These are phyloP conservation scores for Gymnopithys bicolor DNA, from an alignment of 2,797 vertebrate genomes.

Conservation along the genomic window DNA sequence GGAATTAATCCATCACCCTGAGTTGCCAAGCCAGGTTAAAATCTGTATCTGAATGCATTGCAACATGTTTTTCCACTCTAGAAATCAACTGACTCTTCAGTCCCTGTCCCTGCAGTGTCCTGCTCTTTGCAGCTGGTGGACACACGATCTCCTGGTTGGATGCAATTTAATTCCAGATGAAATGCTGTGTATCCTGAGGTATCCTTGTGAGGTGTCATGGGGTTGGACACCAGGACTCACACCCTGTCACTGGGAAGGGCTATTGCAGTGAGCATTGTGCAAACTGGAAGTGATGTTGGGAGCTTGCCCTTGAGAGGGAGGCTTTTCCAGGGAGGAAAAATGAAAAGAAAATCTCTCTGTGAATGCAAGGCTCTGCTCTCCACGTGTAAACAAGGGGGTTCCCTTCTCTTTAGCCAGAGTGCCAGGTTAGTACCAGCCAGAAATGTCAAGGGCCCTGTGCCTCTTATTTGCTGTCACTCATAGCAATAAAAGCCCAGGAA, in stretches of 20 bases:
- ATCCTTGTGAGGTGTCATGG: neutral
- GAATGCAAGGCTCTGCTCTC: neutral
- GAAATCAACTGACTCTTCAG: neutral
- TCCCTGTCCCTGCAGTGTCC: neutral
- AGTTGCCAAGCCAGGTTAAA: neutral
- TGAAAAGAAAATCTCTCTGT: neutral
- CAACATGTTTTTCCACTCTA: neutral
- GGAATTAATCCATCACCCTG: neutral
- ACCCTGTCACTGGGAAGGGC: neutral
- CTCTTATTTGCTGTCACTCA: neutral
- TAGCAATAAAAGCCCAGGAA: neutral
- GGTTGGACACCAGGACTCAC: neutral
- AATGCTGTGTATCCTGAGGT: neutral
- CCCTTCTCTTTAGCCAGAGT: neutral
- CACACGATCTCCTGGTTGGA: fast-evolving
- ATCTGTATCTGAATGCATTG: neutral
- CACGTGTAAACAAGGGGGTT: neutral
- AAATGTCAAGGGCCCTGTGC: neutral
- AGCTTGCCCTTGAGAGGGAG: neutral
- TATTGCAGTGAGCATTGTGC: neutral
- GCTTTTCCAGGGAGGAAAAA: neutral
- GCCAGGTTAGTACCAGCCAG: neutral
- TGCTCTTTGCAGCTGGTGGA: neutral
- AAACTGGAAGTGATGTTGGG: neutral
- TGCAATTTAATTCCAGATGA: neutral